Base-by-base conservation (phyloP, 2,113 vertebrate species). In the Paradisaea rubra region DNA sequence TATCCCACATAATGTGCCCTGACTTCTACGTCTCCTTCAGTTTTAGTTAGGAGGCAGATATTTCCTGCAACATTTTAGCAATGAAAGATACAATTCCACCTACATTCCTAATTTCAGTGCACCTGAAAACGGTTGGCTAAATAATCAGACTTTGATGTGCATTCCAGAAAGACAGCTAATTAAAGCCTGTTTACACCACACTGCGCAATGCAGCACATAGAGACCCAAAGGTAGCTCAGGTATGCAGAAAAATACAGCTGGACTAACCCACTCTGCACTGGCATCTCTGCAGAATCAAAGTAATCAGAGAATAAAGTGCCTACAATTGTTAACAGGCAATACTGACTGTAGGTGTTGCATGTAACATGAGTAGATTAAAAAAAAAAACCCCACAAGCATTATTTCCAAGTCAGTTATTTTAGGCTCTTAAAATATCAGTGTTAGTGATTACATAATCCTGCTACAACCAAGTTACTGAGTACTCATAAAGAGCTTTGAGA, bases 111-210 rank as follows among this genome's bases (percentile, higher is more conserved):
- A 89, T 63, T 91, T 25, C 79, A 64, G 18, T 28, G 45, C 49
- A 88, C 24, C 82, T 90, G 69, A 90, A 94, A 97, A 90, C 6
- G 35, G 39, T 13, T 78, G 47, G 47, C n/a, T 90, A 81, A 95
- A 88, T 78, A 86, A 88, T 31, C 19, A 88, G 47, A 52, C 76
- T 93, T 87, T 30, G 44, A 83, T 85, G 65, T 37, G 61, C 41
- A 35, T 60, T 95, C 64, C 88, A 94, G 56, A 88, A 94, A 77
- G 82, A 49, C 15, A 81, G 52, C 13, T 78, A 63, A 91, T 91
- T 86, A 92, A 80, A 72, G 20, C 12, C 35, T 56, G 45, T 73
- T 94, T 94, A 93, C 27, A 45, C 10, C 0, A 0, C 10, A 31
- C 15, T 20, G 47, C 37, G 77, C 60, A 81, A 8, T 9, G 80